Evolutionary conservation across 2,888 invertebrate genomes (phyloP).

Genomic region (Eulithis testata): DNA sequence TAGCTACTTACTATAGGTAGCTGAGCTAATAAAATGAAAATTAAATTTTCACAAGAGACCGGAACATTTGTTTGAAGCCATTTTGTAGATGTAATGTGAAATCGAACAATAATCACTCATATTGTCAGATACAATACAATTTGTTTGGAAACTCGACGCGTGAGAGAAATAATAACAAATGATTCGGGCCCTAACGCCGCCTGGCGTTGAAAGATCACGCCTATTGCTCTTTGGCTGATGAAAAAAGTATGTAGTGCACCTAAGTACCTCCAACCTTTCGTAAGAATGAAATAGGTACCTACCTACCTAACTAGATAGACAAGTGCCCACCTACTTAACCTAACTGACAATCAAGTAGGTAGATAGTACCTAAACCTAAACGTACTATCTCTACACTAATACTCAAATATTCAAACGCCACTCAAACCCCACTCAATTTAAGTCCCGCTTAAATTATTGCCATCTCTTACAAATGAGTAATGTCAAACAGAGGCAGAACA

Average conservation of each 20-base stretch:
- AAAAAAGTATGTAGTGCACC: conserved; percentile 56
- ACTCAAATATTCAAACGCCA: no score
- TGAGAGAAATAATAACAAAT: conserved; percentile 84
- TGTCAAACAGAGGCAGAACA: no score
- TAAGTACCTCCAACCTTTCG: no score
- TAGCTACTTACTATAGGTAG: neutral
- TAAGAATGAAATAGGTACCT: neutral
- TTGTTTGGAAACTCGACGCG: conserved; percentile 81
- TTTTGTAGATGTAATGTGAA: conserved; percentile 55
- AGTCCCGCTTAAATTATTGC: no score
- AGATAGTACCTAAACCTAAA: no score
- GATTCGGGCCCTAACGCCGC: conserved; percentile 83
- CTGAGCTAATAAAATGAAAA: conserved; percentile 26
- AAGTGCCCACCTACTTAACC: no score
- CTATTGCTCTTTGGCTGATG: conserved; percentile 80
- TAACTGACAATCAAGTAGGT: no score
- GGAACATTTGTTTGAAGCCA: conserved; percentile 59
- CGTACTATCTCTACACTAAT: no score
- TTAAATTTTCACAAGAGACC: conserved; percentile 46
- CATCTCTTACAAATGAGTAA: no score
- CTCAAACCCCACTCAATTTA: no score
- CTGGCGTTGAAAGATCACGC: conserved; percentile 85
- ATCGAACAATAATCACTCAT: conserved; percentile 83
- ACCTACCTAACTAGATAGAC: neutral
- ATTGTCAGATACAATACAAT: conserved; percentile 84